Conservation (phyloP, 2,113 vertebrate genomes). For the Nothoprocta perdicaria region DNA sequence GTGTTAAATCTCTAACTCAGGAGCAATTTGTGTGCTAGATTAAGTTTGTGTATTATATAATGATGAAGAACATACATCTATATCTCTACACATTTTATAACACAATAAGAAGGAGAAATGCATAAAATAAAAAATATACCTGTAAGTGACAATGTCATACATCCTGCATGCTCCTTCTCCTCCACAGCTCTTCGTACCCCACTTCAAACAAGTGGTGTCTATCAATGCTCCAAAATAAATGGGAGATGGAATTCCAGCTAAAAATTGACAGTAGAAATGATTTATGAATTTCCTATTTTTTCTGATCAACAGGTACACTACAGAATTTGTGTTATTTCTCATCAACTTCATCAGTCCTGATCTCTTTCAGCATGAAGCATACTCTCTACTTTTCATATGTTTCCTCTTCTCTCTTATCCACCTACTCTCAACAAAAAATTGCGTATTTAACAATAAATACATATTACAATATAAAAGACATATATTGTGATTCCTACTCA, state of each 20-base stretch:
- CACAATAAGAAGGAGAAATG: not conserved
- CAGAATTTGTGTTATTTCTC: not conserved
- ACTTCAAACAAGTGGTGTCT: constrained; percentile 92
- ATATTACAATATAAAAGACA: not conserved
- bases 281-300: not conserved
- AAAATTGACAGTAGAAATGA: not conserved
- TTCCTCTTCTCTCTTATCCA: not conserved
- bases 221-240: constrained; percentile 94
- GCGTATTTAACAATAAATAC: not conserved
- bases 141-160: constrained; percentile 83
- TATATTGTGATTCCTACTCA: not conserved
- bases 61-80: not conserved
- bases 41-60: not conserved
- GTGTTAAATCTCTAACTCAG: not conserved
- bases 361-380: not conserved
- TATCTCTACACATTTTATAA: not conserved
- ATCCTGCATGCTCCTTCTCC: constrained; percentile 86
- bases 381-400: not conserved
- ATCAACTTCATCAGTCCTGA: not conserved
- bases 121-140: constrained; percentile 71
- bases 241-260: constrained; percentile 93
- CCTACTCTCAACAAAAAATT: not conserved
- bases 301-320: not conserved
- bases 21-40: not conserved
- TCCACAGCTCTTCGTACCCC: constrained; percentile 86